phyloP scores from a whole-genome alignment of 2,113 vertebrate genomes.

The Nesoenas mayeri region DNA sequence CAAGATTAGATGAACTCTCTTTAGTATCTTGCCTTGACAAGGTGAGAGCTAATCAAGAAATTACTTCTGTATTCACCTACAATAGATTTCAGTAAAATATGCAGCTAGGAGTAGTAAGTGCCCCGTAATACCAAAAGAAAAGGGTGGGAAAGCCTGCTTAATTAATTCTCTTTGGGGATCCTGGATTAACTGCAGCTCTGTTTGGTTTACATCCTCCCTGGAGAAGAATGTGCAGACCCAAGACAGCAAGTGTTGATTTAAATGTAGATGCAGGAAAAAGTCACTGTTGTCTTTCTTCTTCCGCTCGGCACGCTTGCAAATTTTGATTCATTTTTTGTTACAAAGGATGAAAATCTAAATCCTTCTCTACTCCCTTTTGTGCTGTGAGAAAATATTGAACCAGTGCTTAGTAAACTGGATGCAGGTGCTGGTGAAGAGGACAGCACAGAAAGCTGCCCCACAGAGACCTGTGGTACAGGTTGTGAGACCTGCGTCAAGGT shows the following conservation, averaged over 20 bases:
- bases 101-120: slow-evolving; percentile 9
- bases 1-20: neutral
- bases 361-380: neutral
- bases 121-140: slow-evolving; percentile 48
- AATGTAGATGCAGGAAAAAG: slow-evolving; percentile 13
- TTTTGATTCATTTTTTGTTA: slow-evolving; percentile 9
- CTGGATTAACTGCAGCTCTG: slow-evolving; percentile 54
- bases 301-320: neutral
- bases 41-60: neutral
- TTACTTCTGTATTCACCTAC: slow-evolving; percentile 35
- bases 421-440: neutral
- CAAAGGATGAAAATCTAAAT: slow-evolving; percentile 5
- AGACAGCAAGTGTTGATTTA: slow-evolving; percentile 33
- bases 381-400: neutral
- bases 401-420: neutral
- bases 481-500: neutral
- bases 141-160: slow-evolving; percentile 18
- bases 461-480: neutral
- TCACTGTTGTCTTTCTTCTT: neutral
- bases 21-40: slow-evolving; percentile 21
- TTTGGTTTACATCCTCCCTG: slow-evolving; percentile 35
- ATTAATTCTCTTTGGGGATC: slow-evolving; percentile 23
- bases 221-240: slow-evolving; percentile 45
- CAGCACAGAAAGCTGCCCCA: neutral
- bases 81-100: slow-evolving; percentile 43